Base-by-base conservation (phyloP, 1,140 invertebrate species). In the Hesperophylax magnus region DNA sequence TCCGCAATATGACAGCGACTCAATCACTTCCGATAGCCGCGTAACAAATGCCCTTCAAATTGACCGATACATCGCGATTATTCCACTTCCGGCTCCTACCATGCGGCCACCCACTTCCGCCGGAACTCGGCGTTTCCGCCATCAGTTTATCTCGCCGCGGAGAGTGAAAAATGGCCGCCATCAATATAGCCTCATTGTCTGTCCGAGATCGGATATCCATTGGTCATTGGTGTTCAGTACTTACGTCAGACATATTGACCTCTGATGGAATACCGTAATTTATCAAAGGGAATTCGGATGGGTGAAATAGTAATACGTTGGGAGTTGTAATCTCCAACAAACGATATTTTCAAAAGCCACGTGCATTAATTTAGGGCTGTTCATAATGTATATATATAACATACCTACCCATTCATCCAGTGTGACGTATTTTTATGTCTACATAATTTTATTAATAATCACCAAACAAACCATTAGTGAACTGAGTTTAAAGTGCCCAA, bases 141-240 rank as follows among this genome's bases (percentile, higher is more conserved):
- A 65, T 65, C 65, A 24, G 77, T 79, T 79, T 79, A 71, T 72
- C 77, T 79, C 63, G 53, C 65, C 61, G 27, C 24, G 61, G 61
- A 47, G 61, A 39, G 74, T 82, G 81, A 82, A 80, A 82, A 82
- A 82, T 78, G 74, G 47, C 61, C 24, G 74, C 75, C 78, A 82
- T 82, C 81, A 80, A 82, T 82, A 80, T 60, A 60, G 20, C 14
- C 61, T 14, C 77, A 71, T 71, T 79, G 77, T 79, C 72, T 79
- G 65, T 39, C n/a, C 47, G 60, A 31, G 52, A 72, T 18, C 65
- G 77, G 67, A 79, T 65, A 72, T 69, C 60, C 77, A 79, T 79
- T 60, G 77, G 77, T 47, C 77, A 58, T 60, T 71, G 47, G 27
- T 77, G 67, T 31, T 63, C 77, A 47, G 39, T 47, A 11, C 39